Evolutionary conservation across 2,113 vertebrate species (phyloP), one percentile per base, ranked within the genome.

Genomic region (Collichthys lucidus): DNA sequence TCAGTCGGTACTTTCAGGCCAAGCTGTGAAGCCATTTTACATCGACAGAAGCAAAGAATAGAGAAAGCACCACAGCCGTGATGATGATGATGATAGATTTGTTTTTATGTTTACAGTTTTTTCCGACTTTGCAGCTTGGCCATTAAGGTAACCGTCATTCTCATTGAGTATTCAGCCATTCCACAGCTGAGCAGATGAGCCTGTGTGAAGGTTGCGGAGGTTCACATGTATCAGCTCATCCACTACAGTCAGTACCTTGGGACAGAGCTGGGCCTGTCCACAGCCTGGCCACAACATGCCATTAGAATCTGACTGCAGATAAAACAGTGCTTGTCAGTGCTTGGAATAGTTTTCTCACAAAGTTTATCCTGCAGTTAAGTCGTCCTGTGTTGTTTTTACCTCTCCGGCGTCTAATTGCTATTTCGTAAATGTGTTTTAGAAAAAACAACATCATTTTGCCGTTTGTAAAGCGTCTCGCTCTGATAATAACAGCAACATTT

Each of bases 291-390:
- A 69, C 91, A 92, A 92, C 86, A 83, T 83, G 91, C 87, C 89
- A 70, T 86, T 92, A 93, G 85, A 92, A 14, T 83, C 85, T 92
- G 88, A 92, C 91, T 92, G 90, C 70, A 82, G 88, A 89, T 85
- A 64, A 86, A 89, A 92, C 89, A 86, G 84, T 29, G 79, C 77
- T 46, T 9, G 85, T 90, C 86, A 92, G 88, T 82, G 66, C 22
- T 70, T 46, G n/a, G 46, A 22, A n/a, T 19, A 4, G 19, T 62
- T 17, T 61, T 26, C 24, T 59, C 52, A 35, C 12, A 44, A 67
- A 15, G 0, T n/a, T 44, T 29, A 40, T 50, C 22, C 20, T 69
- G 16, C 29, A 56, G 50, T 47, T 26, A 31, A 20, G 64, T 72
- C 20, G 11, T 61, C n/a, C 57, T 50, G 9, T 17, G 35, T 63